These are phyloP conservation scores for Dusona sp. DNA, from an alignment of 2,888 invertebrate species.

Conservation along the genomic window DNA sequence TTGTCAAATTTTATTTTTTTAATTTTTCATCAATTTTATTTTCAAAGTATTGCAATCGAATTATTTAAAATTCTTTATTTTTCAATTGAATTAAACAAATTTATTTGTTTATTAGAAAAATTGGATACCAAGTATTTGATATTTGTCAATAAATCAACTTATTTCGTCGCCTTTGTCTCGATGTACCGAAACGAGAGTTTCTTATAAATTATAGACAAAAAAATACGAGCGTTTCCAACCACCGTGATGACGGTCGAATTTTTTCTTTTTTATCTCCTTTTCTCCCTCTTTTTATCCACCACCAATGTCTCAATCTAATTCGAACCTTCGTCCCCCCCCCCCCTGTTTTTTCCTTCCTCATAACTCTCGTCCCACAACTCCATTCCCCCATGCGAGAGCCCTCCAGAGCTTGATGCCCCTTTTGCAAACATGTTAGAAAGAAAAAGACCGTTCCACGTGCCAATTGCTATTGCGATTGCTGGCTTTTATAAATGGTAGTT, in stretches of 20 bases:
- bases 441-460: slow-evolving; percentile 1
- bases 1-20: neutral
- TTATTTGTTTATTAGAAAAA: neutral
- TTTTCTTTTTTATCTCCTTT: neutral
- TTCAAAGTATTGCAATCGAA: neutral
- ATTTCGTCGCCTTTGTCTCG: neutral
- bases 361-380: neutral
- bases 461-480: neutral
- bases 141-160: neutral
- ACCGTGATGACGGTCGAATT: neutral
- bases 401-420: neutral
- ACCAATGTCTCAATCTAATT: slow-evolving; percentile 5
- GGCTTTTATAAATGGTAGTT: neutral
- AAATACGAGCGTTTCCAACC: neutral
- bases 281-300: neutral
- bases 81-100: neutral
- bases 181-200: neutral
- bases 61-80: neutral
- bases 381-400: neutral
- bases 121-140: neutral
- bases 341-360: neutral
- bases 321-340: neutral
- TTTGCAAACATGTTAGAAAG: neutral
- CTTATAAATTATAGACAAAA: neutral
- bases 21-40: neutral